phyloP scores from a whole-genome alignment of 30 jellyfish, hydroid and myxozoan species.

The Turritopsis rubra region DNA sequence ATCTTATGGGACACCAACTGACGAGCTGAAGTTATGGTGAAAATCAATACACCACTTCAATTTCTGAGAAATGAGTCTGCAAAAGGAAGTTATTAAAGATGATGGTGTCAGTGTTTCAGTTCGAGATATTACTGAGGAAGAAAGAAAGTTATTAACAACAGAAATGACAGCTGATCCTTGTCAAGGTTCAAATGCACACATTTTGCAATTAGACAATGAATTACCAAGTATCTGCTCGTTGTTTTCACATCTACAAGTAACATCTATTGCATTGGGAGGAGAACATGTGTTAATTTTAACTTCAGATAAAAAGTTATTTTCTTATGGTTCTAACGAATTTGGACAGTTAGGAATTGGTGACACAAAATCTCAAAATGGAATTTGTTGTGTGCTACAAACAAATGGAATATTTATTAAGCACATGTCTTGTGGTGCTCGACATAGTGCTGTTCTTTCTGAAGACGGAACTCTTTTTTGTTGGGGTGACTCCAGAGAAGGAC shows the following conservation, averaged over 20 bases:
- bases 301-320: conserved; percentile 35
- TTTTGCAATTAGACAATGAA: conserved; percentile 30
- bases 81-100: conserved; percentile 10
- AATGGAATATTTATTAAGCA: conserved; percentile 37
- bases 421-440: conserved; percentile 81
- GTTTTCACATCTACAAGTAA: conserved; percentile 40
- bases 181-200: conserved; percentile 29
- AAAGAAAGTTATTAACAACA: neutral
- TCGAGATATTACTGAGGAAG: conserved; percentile 34
- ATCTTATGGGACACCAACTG: no score
- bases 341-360: conserved; percentile 99
- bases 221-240: conserved; percentile 17
- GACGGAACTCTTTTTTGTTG: conserved; percentile 75
- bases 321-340: conserved; percentile 67
- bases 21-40: no score
- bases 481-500: conserved; percentile 99
- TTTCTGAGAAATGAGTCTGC: conserved; percentile 9
- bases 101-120: conserved; percentile 21
- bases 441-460: conserved; percentile 59
- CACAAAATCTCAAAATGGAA: conserved; percentile 37
- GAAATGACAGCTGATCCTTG: neutral
- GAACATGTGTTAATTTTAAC: conserved; percentile 68
- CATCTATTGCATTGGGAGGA: conserved; percentile 71
- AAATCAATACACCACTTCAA: no score
- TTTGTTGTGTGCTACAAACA: conserved; percentile 22